Evolutionary conservation across 2,888 invertebrate species (phyloP), one percentile per base, ranked within the genome.

Genomic region (Leptopterna dolabrata): DNA sequence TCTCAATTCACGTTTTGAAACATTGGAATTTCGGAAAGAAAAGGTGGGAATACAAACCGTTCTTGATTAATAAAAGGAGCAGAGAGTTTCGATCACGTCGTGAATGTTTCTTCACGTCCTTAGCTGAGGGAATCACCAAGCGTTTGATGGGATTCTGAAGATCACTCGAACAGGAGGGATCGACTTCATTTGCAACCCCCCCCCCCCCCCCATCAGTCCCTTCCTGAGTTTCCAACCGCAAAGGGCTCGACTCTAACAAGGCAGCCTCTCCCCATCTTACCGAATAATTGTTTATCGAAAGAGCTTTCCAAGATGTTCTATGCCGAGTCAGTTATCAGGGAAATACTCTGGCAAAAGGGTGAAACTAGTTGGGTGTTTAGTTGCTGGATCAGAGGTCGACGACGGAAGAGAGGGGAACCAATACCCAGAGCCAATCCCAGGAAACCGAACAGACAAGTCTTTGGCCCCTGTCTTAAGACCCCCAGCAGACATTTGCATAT

Each of bases 401-500:
- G 76, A 9, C 29, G 24, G 76, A 43, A 19, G 43, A 16, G 19
- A 45, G 78, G 78, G 27, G 14, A 78, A n/a, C 78, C 78, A 78
- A 78, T 78, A 78, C 78, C 78, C 19, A 24, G 24, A 78, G 78
- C 63, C 78, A 78, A 78, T 78, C 78, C 78, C 78, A 87, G 87
- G 86, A 86, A 86, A 87, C 55, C 87, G 87, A 87, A 87, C 87
- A 87, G 41, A 86, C 86, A 86, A 86, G 86, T 55, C 86, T 86
- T 78, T 86, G 78, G 73, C 73, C 86, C 19, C 47, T 76, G 87
- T 87, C 87, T 87, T 80, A 78, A 87, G 80, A 88, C 85, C 84
- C 55, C 51, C 11, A 76, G 63, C 47, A 29, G 76, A 29, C 86
- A 90, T 90, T 90, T 89, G 89, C 90, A 90, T 90, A 86, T 84